A percentile compares a stretch with the other conserved stretches of the same genome.
phyloP scores from a whole-genome alignment of 2,888 invertebrate species.

The Ferrisia virgata region DNA sequence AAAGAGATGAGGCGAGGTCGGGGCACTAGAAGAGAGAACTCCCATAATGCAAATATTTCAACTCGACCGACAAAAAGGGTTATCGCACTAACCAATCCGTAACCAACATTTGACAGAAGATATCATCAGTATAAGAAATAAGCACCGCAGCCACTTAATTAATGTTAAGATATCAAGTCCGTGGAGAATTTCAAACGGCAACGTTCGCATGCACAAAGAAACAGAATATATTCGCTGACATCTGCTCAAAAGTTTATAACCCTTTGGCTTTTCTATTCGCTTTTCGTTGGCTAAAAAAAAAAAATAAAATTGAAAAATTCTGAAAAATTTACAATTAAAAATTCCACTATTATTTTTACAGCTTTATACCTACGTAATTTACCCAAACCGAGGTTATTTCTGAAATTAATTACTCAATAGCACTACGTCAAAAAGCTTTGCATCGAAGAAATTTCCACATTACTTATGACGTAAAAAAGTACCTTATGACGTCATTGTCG shows the following conservation, averaged over 20 bases:
- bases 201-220: constrained; percentile 16
- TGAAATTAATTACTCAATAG: no score
- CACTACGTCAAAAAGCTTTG: no score
- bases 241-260: neutral
- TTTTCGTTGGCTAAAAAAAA: no score
- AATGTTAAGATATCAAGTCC: constrained; percentile 29
- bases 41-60: constrained; percentile 33
- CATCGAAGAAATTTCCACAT: no score
- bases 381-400: no score
- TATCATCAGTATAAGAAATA: constrained; percentile 29
- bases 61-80: constrained; percentile 29
- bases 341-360: neutral
- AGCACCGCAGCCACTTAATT: constrained; percentile 27
- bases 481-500: no score
- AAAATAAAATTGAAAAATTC: no score
- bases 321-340: neutral
- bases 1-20: neutral
- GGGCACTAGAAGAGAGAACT: neutral
- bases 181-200: constrained; percentile 13
- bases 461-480: no score
- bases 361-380: no score
- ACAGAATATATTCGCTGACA: constrained; percentile 5
- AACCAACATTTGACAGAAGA: constrained; percentile 33
- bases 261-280: neutral
- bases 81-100: constrained; percentile 13